These are phyloP conservation scores for Aplochiton taeniatus DNA, from an alignment of 2,797 vertebrate genomes.

Conservation along the genomic window DNA sequence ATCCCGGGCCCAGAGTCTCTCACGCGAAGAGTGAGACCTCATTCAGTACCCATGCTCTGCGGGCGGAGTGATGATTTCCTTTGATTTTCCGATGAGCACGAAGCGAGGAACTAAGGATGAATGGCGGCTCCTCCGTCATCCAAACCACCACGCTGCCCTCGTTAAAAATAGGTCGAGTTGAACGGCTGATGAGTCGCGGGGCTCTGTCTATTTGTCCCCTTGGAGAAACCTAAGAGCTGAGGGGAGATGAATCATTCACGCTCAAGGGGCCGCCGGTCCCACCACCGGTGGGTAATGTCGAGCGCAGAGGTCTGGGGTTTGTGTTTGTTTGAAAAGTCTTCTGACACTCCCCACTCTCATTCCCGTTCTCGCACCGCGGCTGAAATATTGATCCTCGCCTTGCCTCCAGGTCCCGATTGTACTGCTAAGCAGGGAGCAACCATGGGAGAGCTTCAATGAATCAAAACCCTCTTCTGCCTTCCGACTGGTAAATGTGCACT, in stretches of 20 bases:
- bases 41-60: too few species aligned
- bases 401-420: background rate
- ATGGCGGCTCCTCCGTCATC: background rate
- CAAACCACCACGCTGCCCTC: background rate
- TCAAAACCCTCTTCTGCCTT: background rate
- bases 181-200: background rate
- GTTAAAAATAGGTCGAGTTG: background rate
- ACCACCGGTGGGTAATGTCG: background rate
- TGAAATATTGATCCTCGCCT: background rate
- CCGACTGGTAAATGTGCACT: too few species aligned
- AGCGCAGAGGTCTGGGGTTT: background rate
- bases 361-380: background rate
- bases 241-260: slow-evolving; percentile 10
- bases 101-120: background rate
- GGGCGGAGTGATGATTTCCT: too few species aligned
- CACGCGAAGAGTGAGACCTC: too few species aligned
- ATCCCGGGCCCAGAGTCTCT: too few species aligned
- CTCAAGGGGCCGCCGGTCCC: background rate
- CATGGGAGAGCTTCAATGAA: background rate
- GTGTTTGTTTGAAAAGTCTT: slow-evolving; percentile 3
- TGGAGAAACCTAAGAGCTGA: background rate
- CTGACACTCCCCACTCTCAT: background rate
- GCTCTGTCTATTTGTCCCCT: background rate
- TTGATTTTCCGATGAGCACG: too few species aligned
- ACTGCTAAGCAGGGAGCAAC: background rate